Evolutionary conservation across 2,888 invertebrate genomes (phyloP).

Genomic region (Crossocerus cetratus): DNA sequence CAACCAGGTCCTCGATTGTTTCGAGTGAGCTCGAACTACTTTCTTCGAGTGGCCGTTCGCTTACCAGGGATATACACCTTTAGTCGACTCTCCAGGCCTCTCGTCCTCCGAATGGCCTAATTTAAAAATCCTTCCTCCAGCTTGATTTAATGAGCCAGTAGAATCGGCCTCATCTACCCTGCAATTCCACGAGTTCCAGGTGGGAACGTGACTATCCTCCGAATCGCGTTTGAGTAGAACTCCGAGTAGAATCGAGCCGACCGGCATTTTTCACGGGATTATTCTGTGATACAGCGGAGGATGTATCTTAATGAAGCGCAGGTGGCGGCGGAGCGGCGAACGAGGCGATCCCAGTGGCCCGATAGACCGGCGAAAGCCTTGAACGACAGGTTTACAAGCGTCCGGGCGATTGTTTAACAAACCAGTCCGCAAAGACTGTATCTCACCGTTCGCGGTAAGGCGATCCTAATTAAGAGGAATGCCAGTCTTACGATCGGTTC

Average conservation of each 20-base stretch:
- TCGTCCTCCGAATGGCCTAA: no score
- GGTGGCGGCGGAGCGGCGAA: no score
- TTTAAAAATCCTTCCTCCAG: background rate
- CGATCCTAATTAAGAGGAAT: slow-evolving; percentile 61
- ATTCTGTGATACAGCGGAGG: no score
- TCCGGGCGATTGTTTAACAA: slow-evolving; percentile 46
- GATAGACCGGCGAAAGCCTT: background rate
- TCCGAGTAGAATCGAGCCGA: no score
- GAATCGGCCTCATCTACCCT: no score
- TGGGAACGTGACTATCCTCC: no score
- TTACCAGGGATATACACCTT: slow-evolving; percentile 23
- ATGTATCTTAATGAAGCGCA: no score
- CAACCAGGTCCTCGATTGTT: slow-evolving; percentile 41
- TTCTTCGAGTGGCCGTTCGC: slow-evolving; percentile 43
- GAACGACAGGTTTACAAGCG: slow-evolving; percentile 13
- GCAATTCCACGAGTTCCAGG: no score
- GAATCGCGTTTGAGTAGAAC: no score
- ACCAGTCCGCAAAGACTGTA: slow-evolving; percentile 37
- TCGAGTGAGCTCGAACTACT: slow-evolving; percentile 46
- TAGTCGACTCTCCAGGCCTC: slow-evolving; percentile 4
- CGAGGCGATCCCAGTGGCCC: no score
- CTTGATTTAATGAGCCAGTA: no score
- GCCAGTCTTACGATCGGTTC: slow-evolving; percentile 49
- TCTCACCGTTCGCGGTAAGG: slow-evolving; percentile 31
- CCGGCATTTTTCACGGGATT: no score